Evolutionary conservation across 2,888 invertebrate species (phyloP).

Genomic region (Aplocera efformata): DNA sequence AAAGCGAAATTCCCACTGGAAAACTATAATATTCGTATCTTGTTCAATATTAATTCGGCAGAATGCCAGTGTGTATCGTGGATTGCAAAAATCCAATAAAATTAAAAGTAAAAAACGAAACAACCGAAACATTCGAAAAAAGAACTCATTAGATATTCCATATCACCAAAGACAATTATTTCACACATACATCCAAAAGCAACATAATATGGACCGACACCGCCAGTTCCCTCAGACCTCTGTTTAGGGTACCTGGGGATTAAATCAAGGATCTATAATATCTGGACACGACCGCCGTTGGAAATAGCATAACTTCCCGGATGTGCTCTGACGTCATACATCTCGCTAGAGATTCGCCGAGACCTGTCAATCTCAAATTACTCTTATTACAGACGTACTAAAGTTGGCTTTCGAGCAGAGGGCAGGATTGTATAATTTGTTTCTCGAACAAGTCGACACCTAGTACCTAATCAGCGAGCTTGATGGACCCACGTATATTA

Average conservation of each 20-base stretch:
- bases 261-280: constrained; percentile 16
- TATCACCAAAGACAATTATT: constrained; percentile 16
- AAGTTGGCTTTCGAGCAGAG: constrained; percentile 33
- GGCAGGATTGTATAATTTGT: constrained; percentile 11
- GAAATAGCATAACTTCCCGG: constrained; percentile 75
- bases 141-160: constrained; percentile 14
- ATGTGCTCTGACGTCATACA: constrained; percentile 70
- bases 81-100: background rate
- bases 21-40: constrained; percentile 20
- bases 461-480: too few relatives aligned
- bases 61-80: background rate
- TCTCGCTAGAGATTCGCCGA: constrained; percentile 60
- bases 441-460: constrained; percentile 2
- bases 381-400: constrained; percentile 38
- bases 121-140: constrained; percentile 1
- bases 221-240: constrained; percentile 33
- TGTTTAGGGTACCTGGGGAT: constrained; percentile 6
- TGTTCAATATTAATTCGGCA: constrained; percentile 1
- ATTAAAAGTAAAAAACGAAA: background rate
- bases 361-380: constrained; percentile 46
- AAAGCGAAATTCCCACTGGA: constrained; percentile 15
- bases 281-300: constrained; percentile 40
- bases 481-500: too few relatives aligned
- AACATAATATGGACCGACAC: constrained; percentile 13
- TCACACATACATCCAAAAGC: constrained; percentile 18